These are phyloP conservation scores for Neolamprologus kungweensis DNA, from an alignment of 2,113 vertebrate genomes.

Conservation along the genomic window DNA sequence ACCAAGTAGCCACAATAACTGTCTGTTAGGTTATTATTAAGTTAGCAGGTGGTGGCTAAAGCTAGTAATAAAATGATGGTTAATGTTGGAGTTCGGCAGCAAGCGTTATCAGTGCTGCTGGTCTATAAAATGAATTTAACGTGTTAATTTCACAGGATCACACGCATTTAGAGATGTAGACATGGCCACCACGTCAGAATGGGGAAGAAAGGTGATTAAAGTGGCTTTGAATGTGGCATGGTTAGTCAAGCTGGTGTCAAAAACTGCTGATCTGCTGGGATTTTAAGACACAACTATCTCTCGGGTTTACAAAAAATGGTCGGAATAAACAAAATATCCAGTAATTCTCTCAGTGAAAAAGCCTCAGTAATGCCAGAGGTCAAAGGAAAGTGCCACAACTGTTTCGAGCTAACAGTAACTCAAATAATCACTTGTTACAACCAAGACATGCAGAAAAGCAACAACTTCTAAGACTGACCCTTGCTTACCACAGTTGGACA, in stretches of 20 bases:
- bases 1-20: neutral
- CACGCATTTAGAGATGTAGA: neutral
- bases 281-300: neutral
- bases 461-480: neutral
- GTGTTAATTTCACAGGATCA: neutral
- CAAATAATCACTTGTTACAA: neutral
- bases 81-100: neutral
- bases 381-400: neutral
- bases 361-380: neutral
- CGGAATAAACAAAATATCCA: neutral
- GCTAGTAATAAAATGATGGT: neutral
- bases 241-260: neutral
- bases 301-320: neutral
- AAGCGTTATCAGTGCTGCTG: neutral
- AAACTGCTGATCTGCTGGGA: neutral
- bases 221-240: neutral
- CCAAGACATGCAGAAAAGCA: neutral
- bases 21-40: neutral
- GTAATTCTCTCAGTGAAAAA: neutral
- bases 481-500: neutral
- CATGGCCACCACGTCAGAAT: neutral
- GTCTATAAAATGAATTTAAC: neutral
- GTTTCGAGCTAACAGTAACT: neutral
- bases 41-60: neutral
- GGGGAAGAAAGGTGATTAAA: neutral